Evolutionary conservation across 2,797 vertebrate species (phyloP), one percentile per base, ranked within the genome.

Genomic region (Falco novaeseelandiae): DNA sequence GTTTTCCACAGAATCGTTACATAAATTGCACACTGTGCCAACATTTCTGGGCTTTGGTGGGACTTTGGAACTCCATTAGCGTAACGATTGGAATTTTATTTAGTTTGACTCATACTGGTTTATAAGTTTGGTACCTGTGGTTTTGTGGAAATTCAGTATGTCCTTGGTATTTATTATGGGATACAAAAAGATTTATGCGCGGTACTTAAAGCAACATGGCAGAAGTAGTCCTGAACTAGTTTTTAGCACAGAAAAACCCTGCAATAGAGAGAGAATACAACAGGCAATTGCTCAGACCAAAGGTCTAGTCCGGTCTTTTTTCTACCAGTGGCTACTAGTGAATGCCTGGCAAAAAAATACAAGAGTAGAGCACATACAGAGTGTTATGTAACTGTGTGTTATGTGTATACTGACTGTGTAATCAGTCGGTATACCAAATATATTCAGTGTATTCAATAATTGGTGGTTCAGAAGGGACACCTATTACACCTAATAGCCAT

Each of bases 91-190:
- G 91, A 95, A 91, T 95, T 90, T 82, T 48, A 71, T 88, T 94
- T 81, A 42, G 48, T 79, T 96, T 91, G 74, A 93, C 70, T 96
- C 66, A 79, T 57, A 38, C 23, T 84, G 62, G n/a, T 94, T 94
- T 94, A 69, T 83, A 21, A 72, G 63, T 66, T 93, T 91, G 71
- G 23, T 92, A 13, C 66, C 90, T 84, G 86, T 34, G 74, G 59
- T 63, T 94, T 94, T 93, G 34, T 89, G 90, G 82, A 92, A 90
- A 93, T 89, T 92, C 77, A 87, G n/a, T 73, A 32, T 67, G 61
- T 81, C 22, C 38, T 92, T 70, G 29, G 21, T 87, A 90, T 80
- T 96, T 79, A 52, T 93, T 87, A 42, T 34, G 42, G 52, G 44
- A 83, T 79, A 78, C 61, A 54, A 49, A 72, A 78, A 91, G 42